These are phyloP conservation scores for Phalacrocorax aristotelis DNA, from an alignment of 2,113 vertebrate genomes.

Conservation along the genomic window DNA sequence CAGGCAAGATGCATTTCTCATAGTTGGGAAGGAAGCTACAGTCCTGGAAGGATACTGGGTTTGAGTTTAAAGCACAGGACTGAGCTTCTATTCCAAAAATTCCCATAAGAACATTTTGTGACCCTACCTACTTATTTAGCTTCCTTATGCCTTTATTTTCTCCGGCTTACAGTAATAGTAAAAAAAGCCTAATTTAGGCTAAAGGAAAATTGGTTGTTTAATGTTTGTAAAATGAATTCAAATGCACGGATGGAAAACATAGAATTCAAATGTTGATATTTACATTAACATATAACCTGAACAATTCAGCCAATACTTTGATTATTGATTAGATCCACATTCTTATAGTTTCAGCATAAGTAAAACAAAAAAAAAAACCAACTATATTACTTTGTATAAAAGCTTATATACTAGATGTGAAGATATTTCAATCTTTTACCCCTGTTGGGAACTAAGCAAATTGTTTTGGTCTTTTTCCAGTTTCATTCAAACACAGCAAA, in stretches of 20 bases:
- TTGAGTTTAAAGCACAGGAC: neutral
- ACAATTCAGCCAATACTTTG: neutral
- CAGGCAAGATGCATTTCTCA: neutral
- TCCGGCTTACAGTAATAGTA: neutral
- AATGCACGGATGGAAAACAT: neutral
- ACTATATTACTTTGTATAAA: neutral
- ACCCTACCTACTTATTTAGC: neutral
- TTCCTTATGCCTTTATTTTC: neutral
- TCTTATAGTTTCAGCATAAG: neutral
- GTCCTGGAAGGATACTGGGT: neutral
- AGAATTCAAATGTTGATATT: neutral
- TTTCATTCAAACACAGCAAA: neutral
- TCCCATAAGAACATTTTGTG: neutral
- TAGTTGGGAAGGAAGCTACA: neutral
- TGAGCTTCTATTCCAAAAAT: neutral
- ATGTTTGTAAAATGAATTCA: neutral
- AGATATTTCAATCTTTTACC: neutral
- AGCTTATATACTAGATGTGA: neutral
- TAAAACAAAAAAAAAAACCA: neutral
- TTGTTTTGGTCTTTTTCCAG: neutral
- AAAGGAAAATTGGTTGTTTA: neutral
- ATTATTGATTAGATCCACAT: neutral
- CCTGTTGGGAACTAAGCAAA: neutral
- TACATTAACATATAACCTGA: neutral
- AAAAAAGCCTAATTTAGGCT: neutral